Percentiles rank a stretch among this genome's conserved stretches.
Conservation (phyloP, 2,113 vertebrate species). For the Carassius auratus region DNA sequence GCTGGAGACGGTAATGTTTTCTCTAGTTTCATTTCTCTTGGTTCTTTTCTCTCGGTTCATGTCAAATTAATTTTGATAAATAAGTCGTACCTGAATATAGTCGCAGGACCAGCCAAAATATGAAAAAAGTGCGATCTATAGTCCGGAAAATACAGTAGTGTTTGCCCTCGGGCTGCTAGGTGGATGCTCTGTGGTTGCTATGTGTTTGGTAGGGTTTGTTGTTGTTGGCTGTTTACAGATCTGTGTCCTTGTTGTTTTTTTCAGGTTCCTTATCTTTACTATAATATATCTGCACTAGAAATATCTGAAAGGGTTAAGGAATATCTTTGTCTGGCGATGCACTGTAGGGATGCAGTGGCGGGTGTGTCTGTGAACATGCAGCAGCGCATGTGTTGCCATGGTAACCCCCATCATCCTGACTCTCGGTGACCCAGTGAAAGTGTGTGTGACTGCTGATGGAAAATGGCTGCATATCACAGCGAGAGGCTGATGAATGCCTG, state of each 20-base stretch:
- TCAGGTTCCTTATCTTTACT: neutral
- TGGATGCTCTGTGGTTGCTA: neutral
- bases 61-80: no score
- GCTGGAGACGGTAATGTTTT: no score
- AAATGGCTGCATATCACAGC: conserved; percentile 24
- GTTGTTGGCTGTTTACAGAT: neutral
- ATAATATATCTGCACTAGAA: neutral
- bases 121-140: no score
- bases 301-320: neutral
- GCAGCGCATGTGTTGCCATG: conserved; percentile 75
- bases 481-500: neutral
- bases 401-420: conserved; percentile 70
- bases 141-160: no score
- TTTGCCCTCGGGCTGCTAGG: no score
- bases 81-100: no score
- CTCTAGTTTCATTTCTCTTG: no score
- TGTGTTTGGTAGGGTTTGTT: no score
- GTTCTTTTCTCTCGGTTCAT: no score
- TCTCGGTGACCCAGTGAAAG: conserved; percentile 71
- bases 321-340: conserved; percentile 33
- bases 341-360: no score
- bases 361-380: conserved; percentile 70
- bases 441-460: conserved; percentile 46
- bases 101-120: no score
- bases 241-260: neutral